Conservation (phyloP, 2,797 vertebrate species). For the Semotilus atromaculatus region DNA sequence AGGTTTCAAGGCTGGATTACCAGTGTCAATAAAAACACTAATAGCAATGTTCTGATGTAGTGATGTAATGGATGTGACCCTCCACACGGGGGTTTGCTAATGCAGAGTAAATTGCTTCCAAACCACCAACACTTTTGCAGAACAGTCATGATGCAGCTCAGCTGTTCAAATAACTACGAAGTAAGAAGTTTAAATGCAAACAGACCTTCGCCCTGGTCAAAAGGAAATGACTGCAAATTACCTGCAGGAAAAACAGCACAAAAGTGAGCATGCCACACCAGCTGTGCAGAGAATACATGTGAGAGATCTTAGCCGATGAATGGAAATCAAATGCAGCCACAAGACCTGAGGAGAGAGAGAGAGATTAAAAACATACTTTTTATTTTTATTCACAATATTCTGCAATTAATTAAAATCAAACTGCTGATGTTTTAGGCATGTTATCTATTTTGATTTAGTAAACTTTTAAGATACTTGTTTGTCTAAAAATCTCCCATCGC, state of each 20-base stretch:
- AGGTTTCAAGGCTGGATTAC: background rate
- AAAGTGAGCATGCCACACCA: slow-evolving; percentile 89
- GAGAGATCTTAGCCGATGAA: slow-evolving; percentile 69
- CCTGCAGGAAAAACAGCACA: slow-evolving; percentile 88
- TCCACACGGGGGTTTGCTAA: slow-evolving; percentile 1
- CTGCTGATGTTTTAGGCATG: background rate
- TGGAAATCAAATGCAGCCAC: slow-evolving; percentile 90
- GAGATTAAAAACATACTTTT: background rate
- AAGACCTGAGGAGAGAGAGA: slow-evolving; percentile 75
- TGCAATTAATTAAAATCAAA: background rate
- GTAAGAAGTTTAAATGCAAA: background rate
- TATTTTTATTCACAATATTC: background rate
- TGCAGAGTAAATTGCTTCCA: background rate
- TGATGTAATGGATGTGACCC: background rate
- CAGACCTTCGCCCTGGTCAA: background rate
- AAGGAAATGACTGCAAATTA: slow-evolving; percentile 59
- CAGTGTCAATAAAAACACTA: slow-evolving; percentile 3
- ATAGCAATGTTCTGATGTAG: background rate
- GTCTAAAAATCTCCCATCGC: background rate
- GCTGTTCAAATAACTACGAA: background rate
- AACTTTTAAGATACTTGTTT: background rate
- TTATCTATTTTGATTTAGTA: background rate
- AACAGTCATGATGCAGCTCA: background rate
- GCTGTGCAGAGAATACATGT: slow-evolving; percentile 95
- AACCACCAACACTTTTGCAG: background rate